Conservation (phyloP, 2,888 invertebrate species). For the Deroplatys truncata region DNA sequence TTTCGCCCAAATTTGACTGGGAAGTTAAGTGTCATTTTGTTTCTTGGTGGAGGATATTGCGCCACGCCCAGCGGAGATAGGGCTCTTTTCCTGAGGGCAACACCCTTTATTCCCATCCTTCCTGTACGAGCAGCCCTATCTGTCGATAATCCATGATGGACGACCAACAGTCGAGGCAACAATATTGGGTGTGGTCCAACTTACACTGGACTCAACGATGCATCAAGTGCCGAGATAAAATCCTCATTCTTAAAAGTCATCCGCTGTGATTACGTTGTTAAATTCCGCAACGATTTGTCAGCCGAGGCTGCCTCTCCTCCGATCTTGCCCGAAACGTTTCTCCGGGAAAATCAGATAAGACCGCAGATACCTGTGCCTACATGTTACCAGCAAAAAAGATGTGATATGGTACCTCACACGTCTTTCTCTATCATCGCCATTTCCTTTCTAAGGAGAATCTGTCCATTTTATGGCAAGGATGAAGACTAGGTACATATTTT, state of each 20-base stretch:
- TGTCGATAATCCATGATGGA: constrained; percentile 18
- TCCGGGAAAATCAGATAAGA: too few species aligned
- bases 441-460: too few species aligned
- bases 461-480: too few species aligned
- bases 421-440: too few species aligned
- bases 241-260: not conserved
- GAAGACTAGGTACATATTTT: too few species aligned
- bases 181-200: constrained; percentile 8
- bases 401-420: too few species aligned
- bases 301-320: not conserved
- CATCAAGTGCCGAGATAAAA: not conserved
- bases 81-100: not conserved
- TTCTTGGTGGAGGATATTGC: not conserved
- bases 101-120: constrained; percentile 19
- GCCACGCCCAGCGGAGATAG: constrained; percentile 11
- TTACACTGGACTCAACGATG: not conserved
- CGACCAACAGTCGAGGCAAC: constrained; percentile 5
- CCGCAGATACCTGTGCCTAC: too few species aligned
- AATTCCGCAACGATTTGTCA: not conserved
- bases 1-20: not conserved
- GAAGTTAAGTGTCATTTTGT: not conserved
- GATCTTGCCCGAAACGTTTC: too few species aligned
- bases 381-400: too few species aligned
- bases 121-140: not conserved
- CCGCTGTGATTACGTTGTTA: not conserved